Evolutionary conservation across 30 jellyfish, hydroid and myxozoan species (phyloP), one percentile per base, ranked within the genome.

Genomic region (Pseudorhiza aurosa): DNA sequence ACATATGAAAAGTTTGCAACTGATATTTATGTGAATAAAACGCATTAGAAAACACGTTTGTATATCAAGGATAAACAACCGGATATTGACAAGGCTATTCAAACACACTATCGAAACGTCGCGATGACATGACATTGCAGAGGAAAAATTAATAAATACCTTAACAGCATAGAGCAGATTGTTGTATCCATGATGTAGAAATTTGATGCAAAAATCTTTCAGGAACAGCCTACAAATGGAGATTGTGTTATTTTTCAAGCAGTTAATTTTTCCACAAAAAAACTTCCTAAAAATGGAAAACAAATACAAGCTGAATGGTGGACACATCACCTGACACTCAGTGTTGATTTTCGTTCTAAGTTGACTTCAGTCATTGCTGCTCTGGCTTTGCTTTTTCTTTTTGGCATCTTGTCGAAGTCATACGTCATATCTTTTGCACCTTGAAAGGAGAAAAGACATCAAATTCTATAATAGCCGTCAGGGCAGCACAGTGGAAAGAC

Each of bases 141-240:
- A n/a, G n/a, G n/a, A n/a, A n/a, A n/a, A n/a, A 12, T 24, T 0
- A 76, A 7, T 4, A 14, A 32, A 28, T 49, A 90, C 98, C 98
- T 90, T 90, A 18, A 84, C 96, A 3, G 77, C 75, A 32, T 60
- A 39, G 89, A 90, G 80, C 31, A 90, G 82, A 31, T 72, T 84
- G 72, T 90, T 90, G 81, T 90, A 90, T 31, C 98, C 73, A 69
- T 75, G 75, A 45, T 90, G 95, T 28, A 90, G 67, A 53, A 90
- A 90, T 17, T 69, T 90, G 50, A 46, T 72, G 62, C 96, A 83
- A 51, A 90, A 90, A 15, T 90, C 98, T 85, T 90, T 90, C 39
- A 90, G 90, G 42, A 90, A 77, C 79, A 90, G 32, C 75, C 98
- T 90, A 42, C 7, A 80, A 68, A 31, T 19, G 8, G 0, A 60